Percentiles rank a stretch among this genome's conserved stretches.
Conservation (phyloP, 2,888 invertebrate genomes). For the Eurytoma adleriae region DNA sequence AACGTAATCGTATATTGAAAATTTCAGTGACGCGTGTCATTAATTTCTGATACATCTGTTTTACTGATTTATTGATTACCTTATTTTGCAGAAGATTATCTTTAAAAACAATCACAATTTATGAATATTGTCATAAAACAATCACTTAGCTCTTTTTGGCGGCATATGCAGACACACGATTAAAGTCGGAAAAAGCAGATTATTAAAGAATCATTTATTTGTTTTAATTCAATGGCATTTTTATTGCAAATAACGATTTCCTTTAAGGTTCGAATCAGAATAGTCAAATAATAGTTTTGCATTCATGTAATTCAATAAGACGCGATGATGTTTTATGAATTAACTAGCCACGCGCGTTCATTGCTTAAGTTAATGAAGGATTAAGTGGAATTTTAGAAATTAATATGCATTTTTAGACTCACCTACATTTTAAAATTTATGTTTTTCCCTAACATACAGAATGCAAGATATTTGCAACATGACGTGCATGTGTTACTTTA, state of each 20-base stretch:
- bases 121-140: no score
- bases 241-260: background rate
- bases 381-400: background rate
- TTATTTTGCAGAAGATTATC: no score
- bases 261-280: background rate
- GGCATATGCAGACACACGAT: background rate
- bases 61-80: no score
- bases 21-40: no score
- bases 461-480: no score
- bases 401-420: background rate
- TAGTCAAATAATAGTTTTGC: background rate
- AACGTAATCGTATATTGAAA: no score
- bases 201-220: background rate
- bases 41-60: no score
- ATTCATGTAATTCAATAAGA: background rate
- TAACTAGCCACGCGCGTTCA: background rate
- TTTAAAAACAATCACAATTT: no score
- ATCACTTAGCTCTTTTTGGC: no score
- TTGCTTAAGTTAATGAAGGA: constrained; percentile 1
- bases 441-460: background rate
- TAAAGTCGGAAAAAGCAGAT: background rate
- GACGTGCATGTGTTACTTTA: no score
- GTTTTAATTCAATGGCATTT: background rate
- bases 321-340: background rate
- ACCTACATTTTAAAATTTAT: background rate